Evolutionary conservation across 2,797 vertebrate species (phyloP), one percentile per base, ranked within the genome.

Genomic region (Pelodytes ibericus): DNA sequence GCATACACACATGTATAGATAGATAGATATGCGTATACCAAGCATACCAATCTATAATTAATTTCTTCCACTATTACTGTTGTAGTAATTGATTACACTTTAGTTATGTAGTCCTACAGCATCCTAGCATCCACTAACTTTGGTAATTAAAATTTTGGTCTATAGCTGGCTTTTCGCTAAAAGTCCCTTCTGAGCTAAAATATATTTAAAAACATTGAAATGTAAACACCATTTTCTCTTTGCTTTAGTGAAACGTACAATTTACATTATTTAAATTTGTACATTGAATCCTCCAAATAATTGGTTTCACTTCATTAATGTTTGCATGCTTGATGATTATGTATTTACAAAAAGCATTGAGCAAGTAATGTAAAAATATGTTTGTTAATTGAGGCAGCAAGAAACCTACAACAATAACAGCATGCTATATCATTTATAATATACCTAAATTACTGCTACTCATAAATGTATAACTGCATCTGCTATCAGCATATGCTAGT

Each of bases 301-400:
- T 53, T 53, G n/a, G 49, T 24, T 53, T 24, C 22, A 53, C 4
- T 53, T 53, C 49, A 53, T 53, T 53, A 53, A 24, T 53, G 49
- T 11, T 53, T 22, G 49, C 49, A 53, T 22, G 16, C 49, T 29
- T 65, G 51, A 36, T 30, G 8, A 3, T 74, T 25, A 57, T 65
- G 62, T 58, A 20, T 41, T 57, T 64, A 63, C 36, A 29, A 31
- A 65, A 58, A 51, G n/a, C 61, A 41, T 24, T 74, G 58, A 65
- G 65, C 25, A 74, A 59, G 64, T 58, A 60, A 65, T 61, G 31
- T 47, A 65, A 65, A 62, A 53, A 25, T 47, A 47, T 71, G 27
- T 71, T 77, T 62, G 60, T 57, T 71, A 77, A 71, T 70, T 30
- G 62, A 77, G 60, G 39, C 30, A 65, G 31, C 27, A 57, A 71